Evolutionary conservation across 2,113 vertebrate genomes (phyloP).

Genomic region (Mesitornis unicolor): DNA sequence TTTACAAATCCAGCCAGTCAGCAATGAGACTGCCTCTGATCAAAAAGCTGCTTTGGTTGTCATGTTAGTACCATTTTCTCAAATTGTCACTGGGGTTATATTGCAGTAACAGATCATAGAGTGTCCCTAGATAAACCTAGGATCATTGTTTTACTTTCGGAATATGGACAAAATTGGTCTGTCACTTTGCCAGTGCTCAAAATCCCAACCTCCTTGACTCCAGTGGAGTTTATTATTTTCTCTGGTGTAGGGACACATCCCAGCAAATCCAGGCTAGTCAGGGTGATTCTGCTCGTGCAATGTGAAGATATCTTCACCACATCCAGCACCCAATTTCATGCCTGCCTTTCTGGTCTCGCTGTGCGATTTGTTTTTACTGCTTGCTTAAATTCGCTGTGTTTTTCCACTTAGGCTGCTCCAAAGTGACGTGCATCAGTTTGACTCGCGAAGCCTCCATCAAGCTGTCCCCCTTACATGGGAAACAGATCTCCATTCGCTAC

Average conservation of each 20-base stretch:
- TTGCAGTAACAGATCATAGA: neutral
- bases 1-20: neutral
- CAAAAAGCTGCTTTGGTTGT: neutral
- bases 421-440: constrained; percentile 96
- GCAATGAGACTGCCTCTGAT: neutral
- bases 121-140: neutral
- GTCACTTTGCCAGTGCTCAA: neutral
- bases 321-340: neutral
- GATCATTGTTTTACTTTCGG: neutral
- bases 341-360: neutral
- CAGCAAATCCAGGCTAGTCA: neutral
- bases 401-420: constrained; percentile 88
- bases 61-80: neutral
- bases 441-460: constrained; percentile 90
- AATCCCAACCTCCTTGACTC: neutral
- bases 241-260: no score
- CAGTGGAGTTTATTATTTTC: neutral
- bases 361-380: neutral
- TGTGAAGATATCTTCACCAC: accelerated
- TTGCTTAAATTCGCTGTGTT: neutral
- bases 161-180: neutral
- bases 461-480: constrained; percentile 86
- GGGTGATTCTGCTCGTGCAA: neutral
- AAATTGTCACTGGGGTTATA: neutral
- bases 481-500: constrained; percentile 93